Conservation (phyloP, 2,113 vertebrate species). For the Oryzias woworae region DNA sequence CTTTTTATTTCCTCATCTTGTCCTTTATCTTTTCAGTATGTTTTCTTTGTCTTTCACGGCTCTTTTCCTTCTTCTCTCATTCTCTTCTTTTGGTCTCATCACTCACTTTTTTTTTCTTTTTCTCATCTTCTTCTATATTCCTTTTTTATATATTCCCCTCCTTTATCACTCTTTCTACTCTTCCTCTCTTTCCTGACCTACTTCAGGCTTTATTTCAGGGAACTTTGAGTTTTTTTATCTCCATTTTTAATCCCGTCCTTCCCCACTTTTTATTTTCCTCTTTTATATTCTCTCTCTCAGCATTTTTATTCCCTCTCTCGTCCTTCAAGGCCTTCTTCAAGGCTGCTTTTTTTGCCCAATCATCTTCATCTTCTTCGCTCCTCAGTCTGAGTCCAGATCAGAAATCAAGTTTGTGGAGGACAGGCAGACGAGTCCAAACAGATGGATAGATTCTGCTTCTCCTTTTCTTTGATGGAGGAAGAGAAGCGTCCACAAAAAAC, state of each 20-base stretch:
- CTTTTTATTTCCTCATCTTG: no score
- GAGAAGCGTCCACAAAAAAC: background rate
- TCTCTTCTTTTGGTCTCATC: background rate
- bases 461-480: slow-evolving; percentile 30
- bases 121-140: background rate
- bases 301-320: background rate
- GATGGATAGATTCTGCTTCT: slow-evolving; percentile 56
- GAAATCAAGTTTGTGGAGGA: slow-evolving; percentile 12
- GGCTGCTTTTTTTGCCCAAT: background rate
- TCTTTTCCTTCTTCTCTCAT: background rate
- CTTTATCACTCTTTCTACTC: background rate
- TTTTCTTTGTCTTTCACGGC: background rate
- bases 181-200: background rate
- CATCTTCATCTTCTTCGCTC: slow-evolving; percentile 12
- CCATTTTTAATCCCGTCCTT: no score
- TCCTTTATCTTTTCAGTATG: no score
- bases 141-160: background rate
- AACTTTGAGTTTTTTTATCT: background rate
- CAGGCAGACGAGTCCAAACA: slow-evolving; percentile 39
- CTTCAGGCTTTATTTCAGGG: background rate
- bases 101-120: background rate
- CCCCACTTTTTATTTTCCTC: no score
- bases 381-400: slow-evolving; percentile 15
- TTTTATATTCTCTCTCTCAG: background rate
- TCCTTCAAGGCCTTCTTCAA: background rate